Conservation (phyloP, 2,888 invertebrate species). For the Hemithea aestivaria region DNA sequence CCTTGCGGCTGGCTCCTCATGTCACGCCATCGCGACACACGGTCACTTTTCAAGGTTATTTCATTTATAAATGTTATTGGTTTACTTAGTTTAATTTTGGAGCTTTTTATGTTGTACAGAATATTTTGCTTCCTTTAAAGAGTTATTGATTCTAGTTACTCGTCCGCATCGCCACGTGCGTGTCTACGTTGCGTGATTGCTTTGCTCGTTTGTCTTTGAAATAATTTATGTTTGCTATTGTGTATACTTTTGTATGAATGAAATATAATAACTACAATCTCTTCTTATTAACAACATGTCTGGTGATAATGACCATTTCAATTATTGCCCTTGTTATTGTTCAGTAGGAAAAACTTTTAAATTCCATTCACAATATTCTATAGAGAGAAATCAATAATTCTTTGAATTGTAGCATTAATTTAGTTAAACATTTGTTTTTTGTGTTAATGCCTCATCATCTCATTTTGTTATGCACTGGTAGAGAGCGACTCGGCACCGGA, state of each 20-base stretch:
- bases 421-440: slow-evolving; percentile 37
- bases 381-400: slow-evolving; percentile 28
- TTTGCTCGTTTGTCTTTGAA: slow-evolving; percentile 26
- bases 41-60: slow-evolving; percentile 87
- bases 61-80: slow-evolving; percentile 35
- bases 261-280: slow-evolving; percentile 8
- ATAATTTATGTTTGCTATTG: slow-evolving; percentile 25
- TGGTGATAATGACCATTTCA: background rate
- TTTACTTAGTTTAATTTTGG: slow-evolving; percentile 61
- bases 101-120: slow-evolving; percentile 44
- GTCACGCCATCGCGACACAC: slow-evolving; percentile 81
- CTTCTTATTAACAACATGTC: slow-evolving; percentile 7
- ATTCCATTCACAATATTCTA: slow-evolving; percentile 1
- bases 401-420: slow-evolving; percentile 26
- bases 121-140: slow-evolving; percentile 36
- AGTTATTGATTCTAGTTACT: slow-evolving; percentile 55
- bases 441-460: slow-evolving; percentile 48
- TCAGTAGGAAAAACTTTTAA: too few relatives aligned
- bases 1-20: slow-evolving; percentile 61
- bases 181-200: slow-evolving; percentile 46
- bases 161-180: slow-evolving; percentile 31
- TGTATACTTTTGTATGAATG: slow-evolving; percentile 21
- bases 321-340: too few relatives aligned
- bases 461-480: slow-evolving; percentile 69
- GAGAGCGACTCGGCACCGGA: slow-evolving; percentile 81